Evolutionary conservation across 1,140 invertebrate species (phyloP).

Genomic region (Rhopalosiphum padi): DNA sequence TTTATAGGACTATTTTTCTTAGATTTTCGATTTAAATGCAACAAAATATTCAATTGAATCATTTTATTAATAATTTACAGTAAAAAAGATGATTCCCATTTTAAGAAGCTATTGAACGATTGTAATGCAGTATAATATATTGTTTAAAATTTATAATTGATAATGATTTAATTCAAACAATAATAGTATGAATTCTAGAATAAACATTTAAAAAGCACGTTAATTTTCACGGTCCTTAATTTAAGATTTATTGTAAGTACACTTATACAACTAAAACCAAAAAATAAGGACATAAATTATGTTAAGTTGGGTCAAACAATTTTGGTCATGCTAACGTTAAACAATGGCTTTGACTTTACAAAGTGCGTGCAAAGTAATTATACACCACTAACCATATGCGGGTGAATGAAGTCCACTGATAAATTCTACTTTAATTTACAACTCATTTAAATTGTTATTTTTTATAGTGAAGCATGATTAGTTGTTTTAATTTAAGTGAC

Average conservation of each 20-base stretch:
- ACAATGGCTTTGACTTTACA: not conserved
- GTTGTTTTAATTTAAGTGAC: not conserved
- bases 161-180: not conserved
- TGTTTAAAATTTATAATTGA: not conserved
- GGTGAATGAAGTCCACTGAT: not conserved
- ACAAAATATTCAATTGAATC: no score
- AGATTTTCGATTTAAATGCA: not conserved
- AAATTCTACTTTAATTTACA: not conserved
- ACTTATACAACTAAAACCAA: not conserved
- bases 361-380: conserved; percentile 34
- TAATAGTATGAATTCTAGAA: not conserved
- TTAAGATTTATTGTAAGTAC: not conserved
- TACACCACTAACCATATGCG: not conserved
- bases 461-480: not conserved
- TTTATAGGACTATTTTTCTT: no score
- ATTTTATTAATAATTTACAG: not conserved
- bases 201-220: not conserved
- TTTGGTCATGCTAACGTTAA: not conserved
- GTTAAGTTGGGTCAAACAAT: conserved; percentile 10
- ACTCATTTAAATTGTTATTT: not conserved
- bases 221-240: not conserved
- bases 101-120: not conserved
- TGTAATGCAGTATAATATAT: not conserved
- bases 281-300: conserved; percentile 35
- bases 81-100: not conserved